A percentile compares a stretch with the other conserved stretches of the same genome.
These are phyloP conservation scores for Dasyornis broadbenti DNA, from an alignment of 2,113 vertebrate species.

Conservation along the genomic window DNA sequence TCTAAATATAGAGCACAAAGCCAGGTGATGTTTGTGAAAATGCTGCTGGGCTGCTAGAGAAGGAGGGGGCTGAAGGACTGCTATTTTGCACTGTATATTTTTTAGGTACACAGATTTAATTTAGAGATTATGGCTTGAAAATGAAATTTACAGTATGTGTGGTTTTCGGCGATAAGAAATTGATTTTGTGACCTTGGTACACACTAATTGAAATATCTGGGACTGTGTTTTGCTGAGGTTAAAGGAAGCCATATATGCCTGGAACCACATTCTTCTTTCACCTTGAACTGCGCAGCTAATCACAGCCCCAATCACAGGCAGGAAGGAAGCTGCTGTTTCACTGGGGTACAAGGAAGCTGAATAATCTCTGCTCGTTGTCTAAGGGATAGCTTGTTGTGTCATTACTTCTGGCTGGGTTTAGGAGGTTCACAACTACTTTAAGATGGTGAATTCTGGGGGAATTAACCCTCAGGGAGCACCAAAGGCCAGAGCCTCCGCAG, in stretches of 20 bases:
- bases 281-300: constrained; percentile 60
- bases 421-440: background rate
- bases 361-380: constrained; percentile 49
- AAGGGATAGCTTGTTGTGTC: background rate
- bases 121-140: constrained; percentile 75
- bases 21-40: constrained; percentile 68
- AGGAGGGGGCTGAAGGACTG: constrained; percentile 15
- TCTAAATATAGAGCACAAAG: constrained; percentile 68
- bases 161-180: constrained; percentile 72
- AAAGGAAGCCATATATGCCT: constrained; percentile 50
- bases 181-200: constrained; percentile 69
- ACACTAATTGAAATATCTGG: constrained; percentile 74
- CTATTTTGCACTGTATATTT: constrained; percentile 63
- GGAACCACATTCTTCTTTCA: constrained; percentile 52
- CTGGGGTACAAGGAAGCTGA: constrained; percentile 20
- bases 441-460: background rate
- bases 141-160: constrained; percentile 73
- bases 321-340: constrained; percentile 57
- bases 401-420: background rate
- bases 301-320: constrained; percentile 33
- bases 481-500: background rate
- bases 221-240: constrained; percentile 52
- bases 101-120: constrained; percentile 78
- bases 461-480: background rate
- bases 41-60: constrained; percentile 31